These are phyloP conservation scores for Podotricha telesiphe DNA, from an alignment of 2,888 invertebrate species.

Conservation along the genomic window DNA sequence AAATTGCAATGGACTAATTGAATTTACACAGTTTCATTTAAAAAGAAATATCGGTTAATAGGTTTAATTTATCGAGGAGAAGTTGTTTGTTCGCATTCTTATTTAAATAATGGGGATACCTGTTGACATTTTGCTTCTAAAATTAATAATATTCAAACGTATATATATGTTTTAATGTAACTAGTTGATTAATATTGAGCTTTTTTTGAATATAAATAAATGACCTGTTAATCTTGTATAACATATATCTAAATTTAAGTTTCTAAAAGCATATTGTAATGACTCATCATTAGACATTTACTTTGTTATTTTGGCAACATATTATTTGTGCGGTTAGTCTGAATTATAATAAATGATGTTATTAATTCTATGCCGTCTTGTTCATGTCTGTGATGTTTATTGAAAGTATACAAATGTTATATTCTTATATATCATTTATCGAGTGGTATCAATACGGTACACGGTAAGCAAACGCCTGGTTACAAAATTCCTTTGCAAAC, in stretches of 20 bases:
- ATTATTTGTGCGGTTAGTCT: not conserved
- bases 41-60: not conserved
- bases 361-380: not conserved
- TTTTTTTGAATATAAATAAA: no score
- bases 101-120: not conserved
- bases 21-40: not conserved
- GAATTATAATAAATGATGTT: not conserved
- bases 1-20: not conserved
- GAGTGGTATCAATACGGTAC: not conserved
- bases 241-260: not conserved
- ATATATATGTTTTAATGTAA: not conserved
- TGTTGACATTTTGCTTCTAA: not conserved
- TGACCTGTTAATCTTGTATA: no score
- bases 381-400: not conserved
- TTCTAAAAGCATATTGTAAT: slow-evolving; percentile 1
- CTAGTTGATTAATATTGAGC: no score
- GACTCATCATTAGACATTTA: not conserved
- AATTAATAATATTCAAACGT: not conserved
- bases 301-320: slow-evolving; percentile 1
- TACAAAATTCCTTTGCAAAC: no score
- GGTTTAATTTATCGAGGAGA: not conserved
- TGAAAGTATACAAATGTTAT: not conserved
- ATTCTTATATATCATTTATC: not conserved
- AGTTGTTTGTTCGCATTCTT: not conserved
- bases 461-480: no score